Evolutionary conservation across 2,888 invertebrate species (phyloP).

Genomic region (Acanthosepion esculentum): DNA sequence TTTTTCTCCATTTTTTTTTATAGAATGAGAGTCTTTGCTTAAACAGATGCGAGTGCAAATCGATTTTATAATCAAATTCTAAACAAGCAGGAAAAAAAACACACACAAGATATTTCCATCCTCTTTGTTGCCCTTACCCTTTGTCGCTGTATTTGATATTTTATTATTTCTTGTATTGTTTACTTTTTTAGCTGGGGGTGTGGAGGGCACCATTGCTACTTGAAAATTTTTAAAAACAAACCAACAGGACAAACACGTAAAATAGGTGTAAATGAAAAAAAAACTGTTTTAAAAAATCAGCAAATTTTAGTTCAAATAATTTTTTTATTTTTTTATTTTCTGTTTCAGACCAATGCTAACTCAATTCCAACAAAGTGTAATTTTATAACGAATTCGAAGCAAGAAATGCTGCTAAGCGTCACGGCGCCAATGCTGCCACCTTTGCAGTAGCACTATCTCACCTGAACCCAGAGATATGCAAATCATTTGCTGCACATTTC

Average conservation of each 20-base stretch:
- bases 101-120: background rate
- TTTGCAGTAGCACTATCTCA: background rate
- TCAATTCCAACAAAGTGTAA: background rate
- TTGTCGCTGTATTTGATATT: background rate
- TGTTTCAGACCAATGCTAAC: background rate
- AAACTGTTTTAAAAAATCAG: too few relatives aligned
- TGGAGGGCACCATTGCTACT: background rate
- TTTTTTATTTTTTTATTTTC: background rate
- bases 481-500: background rate
- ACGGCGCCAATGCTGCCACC: background rate
- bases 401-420: background rate
- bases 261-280: background rate
- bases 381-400: background rate
- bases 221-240: background rate
- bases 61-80: background rate
- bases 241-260: background rate
- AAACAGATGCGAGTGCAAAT: constrained; percentile 33
- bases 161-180: background rate
- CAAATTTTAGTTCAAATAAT: background rate
- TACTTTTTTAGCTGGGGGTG: background rate
- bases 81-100: background rate
- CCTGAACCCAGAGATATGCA: background rate
- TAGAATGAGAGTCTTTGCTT: background rate
- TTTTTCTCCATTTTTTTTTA: too few relatives aligned
- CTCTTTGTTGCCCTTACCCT: background rate